Base-by-base conservation (phyloP, 2,113 vertebrate genomes). In the Pluvialis apricaria region DNA sequence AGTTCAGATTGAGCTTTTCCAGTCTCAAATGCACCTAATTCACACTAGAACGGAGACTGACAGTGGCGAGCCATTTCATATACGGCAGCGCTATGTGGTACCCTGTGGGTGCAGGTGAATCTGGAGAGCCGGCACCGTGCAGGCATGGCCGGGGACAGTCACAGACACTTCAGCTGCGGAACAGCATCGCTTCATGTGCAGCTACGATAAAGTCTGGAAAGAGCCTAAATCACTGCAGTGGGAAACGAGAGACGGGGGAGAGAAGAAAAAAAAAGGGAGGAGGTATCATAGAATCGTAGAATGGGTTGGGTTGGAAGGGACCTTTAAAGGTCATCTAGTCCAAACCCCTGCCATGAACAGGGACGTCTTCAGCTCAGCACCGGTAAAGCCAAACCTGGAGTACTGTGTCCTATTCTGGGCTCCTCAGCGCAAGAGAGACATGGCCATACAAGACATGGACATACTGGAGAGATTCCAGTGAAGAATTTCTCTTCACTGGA, bases 171-270 rank as follows among this genome's bases (percentile, higher is more conserved):
- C 44, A 18, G 68, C 40, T 29, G 54, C 2, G 1, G 57, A n/a
- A 69, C 17, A 22, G 21, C 68, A 78, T 6, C 40, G 0, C 38
- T 64, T 65, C 25, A 8, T 5, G 32, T 22, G 68, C 66, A 75
- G 52, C 91, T 28, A 3, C 1, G 0, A 1, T 10, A 5, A 54
- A 44, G 52, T 3, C 86, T 54, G 65, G 42, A 12, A 34, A 49
- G 40, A 94, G 32, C 61, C 55, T n/a, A 42, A 86, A 80, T 42
- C 71, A 6, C 85, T 57, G 70, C 45, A 55, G 31, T 0, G 6
- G 6, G 31, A 15, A 31, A 34, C 65, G 47, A 12, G 4, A 42
- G 15, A 28, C 26, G 19, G 13, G 12, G n/a, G 15, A 65, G 13
- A 5, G 17, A 22, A 31, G 4, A 5, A n/a, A 58, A 24, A 24